Percentiles rank a stretch among this genome's conserved stretches.
phyloP scores from a whole-genome alignment of 2,113 vertebrate genomes.

The Manacus vitellinus region DNA sequence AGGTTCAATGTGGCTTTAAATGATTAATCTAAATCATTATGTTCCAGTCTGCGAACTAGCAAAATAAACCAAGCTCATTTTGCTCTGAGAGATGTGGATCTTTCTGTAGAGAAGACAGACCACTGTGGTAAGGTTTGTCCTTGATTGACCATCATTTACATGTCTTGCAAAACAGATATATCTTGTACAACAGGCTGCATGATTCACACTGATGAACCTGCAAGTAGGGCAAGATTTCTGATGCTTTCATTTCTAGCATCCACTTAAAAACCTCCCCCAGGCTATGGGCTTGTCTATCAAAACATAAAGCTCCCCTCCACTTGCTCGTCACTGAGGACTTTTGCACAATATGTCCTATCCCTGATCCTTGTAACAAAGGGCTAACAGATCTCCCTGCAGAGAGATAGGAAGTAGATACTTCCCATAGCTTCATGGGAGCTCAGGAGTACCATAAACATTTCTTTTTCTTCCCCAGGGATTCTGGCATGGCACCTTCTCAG shows the following conservation, averaged over 20 bases:
- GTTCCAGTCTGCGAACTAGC: background rate
- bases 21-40: background rate
- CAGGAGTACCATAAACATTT: background rate
- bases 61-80: slow-evolving; percentile 13
- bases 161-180: background rate
- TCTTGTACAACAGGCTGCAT: slow-evolving; percentile 24
- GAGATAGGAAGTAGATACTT: background rate
- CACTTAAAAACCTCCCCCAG: background rate
- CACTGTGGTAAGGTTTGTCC: background rate
- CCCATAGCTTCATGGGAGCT: background rate
- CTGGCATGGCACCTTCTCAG: background rate
- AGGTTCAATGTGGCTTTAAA: background rate
- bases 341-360: background rate
- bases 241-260: background rate
- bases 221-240: slow-evolving; percentile 3
- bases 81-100: background rate
- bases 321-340: background rate
- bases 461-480: background rate
- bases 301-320: background rate
- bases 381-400: background rate
- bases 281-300: background rate
- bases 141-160: background rate
- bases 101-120: background rate
- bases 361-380: background rate
- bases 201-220: slow-evolving; percentile 29